phyloP scores from a whole-genome alignment of 2,797 vertebrate species.

The Ambastaia sidthimunki region DNA sequence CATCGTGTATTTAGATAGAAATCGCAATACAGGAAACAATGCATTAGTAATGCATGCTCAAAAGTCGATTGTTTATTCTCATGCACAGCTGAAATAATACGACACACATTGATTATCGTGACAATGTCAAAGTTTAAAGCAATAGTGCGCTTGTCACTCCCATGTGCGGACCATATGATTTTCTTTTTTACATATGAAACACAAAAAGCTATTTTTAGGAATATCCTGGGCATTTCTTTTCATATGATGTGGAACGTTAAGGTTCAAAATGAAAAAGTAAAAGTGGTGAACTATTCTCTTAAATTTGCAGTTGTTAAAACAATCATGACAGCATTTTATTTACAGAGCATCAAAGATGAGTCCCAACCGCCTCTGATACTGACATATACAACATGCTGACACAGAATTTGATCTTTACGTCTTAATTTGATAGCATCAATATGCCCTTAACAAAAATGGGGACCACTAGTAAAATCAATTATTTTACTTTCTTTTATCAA shows the following conservation, averaged over 20 bases:
- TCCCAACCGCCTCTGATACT: too few species aligned
- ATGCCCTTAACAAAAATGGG: too few species aligned
- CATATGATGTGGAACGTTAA: too few species aligned
- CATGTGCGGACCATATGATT: background rate
- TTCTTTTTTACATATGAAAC: background rate
- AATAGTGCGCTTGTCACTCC: background rate
- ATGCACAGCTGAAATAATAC: slow-evolving; percentile 3
- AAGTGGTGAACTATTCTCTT: too few species aligned
- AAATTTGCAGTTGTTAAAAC: too few species aligned
- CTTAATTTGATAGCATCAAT: background rate
- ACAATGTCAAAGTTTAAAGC: background rate
- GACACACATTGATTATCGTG: background rate
- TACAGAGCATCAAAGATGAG: too few species aligned
- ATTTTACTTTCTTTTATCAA: too few species aligned
- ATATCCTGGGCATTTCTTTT: background rate
- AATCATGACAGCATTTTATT: too few species aligned
- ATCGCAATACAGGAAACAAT: background rate
- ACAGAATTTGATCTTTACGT: too few species aligned
- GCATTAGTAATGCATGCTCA: background rate
- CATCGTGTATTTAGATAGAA: background rate
- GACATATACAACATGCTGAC: too few species aligned
- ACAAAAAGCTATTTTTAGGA: background rate
- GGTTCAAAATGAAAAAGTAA: too few species aligned
- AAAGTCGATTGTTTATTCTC: background rate
- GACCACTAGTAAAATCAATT: too few species aligned